Evolutionary conservation across 2,888 invertebrate genomes (phyloP).

Genomic region (Rapana venosa): DNA sequence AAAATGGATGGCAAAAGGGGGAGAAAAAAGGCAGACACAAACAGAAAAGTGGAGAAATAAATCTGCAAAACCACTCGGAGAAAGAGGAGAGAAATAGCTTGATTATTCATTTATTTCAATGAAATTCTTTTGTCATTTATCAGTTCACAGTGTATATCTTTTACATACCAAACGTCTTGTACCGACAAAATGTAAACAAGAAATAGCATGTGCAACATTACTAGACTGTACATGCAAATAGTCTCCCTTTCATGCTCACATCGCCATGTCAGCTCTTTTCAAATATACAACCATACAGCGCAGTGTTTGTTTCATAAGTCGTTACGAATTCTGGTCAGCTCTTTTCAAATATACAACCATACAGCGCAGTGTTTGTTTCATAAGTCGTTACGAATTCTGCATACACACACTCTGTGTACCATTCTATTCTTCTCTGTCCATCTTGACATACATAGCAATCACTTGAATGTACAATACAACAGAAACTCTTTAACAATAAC

Average conservation of each 20-base stretch:
- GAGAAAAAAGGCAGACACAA: not conserved
- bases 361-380: not conserved
- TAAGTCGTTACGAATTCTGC: not conserved
- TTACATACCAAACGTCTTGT: not conserved
- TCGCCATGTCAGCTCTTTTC: not conserved
- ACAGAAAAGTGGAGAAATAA: not conserved
- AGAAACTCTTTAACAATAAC: not conserved
- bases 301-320: not conserved
- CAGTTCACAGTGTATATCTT: slow-evolving; percentile 13
- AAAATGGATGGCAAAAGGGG: not conserved
- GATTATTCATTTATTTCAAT: slow-evolving; percentile 20
- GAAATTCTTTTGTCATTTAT: slow-evolving; percentile 27
- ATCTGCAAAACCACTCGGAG: not conserved
- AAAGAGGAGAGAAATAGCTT: not conserved
- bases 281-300: not conserved
- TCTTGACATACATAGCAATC: not conserved
- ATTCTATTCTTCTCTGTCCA: not conserved
- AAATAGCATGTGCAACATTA: not conserved
- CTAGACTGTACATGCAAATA: slow-evolving; percentile 14
- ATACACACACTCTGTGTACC: not conserved
- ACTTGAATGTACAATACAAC: not conserved
- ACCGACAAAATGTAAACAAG: not conserved
- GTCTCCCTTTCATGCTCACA: not conserved
- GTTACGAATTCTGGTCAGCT: not conserved
- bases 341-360: not conserved